phyloP scores from a whole-genome alignment of 1,140 invertebrate genomes.

The Ceratoteleas bidentatus region DNA sequence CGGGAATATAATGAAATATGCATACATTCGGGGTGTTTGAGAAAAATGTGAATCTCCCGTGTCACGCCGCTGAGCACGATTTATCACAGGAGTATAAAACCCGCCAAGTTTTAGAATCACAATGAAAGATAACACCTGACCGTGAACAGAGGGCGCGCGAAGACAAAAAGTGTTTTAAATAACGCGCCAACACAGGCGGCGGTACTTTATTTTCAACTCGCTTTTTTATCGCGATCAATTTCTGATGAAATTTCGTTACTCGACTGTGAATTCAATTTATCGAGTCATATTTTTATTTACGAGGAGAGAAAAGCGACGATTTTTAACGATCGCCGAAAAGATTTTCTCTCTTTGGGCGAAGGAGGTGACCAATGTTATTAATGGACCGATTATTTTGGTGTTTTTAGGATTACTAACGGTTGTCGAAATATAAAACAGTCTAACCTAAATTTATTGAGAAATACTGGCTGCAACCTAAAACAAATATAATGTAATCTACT shows the following conservation, averaged over 20 bases:
- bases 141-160: slow-evolving; percentile 5
- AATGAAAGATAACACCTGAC: slow-evolving; percentile 59
- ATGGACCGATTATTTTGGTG: too few relatives aligned
- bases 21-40: slow-evolving; percentile 56
- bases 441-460: too few relatives aligned
- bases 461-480: too few relatives aligned
- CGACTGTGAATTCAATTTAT: slow-evolving; percentile 20
- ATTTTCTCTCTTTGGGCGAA: background rate
- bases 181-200: slow-evolving; percentile 10
- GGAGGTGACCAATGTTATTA: too few relatives aligned
- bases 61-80: slow-evolving; percentile 60
- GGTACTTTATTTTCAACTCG: slow-evolving; percentile 8
- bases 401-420: too few relatives aligned
- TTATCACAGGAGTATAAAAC: slow-evolving; percentile 62
- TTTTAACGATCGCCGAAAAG: background rate
- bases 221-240: slow-evolving; percentile 14
- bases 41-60: slow-evolving; percentile 64
- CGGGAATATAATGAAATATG: slow-evolving; percentile 65
- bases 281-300: slow-evolving; percentile 1
- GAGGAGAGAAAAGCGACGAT: background rate
- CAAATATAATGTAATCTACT: too few relatives aligned
- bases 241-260: slow-evolving; percentile 1
- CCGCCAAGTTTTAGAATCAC: slow-evolving; percentile 51
- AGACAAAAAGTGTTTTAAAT: slow-evolving; percentile 33
- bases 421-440: too few relatives aligned